Conservation (phyloP, 53 echinoderm and acorn worm species). For the Echinometra lucunter region DNA sequence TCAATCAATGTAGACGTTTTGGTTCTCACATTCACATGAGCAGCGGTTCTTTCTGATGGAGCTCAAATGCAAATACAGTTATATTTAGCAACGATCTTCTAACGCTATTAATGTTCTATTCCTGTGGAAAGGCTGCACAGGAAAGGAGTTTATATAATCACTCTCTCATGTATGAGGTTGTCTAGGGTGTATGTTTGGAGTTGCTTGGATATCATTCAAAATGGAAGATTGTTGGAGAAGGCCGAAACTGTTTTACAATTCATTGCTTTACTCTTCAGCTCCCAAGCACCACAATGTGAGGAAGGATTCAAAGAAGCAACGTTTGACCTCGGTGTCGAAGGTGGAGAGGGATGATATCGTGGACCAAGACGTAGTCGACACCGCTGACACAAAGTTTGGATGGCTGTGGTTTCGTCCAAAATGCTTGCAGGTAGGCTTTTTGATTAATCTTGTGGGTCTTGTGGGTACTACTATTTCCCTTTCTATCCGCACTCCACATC, state of each 20-base stretch:
- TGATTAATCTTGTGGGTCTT: too few species aligned
- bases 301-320: slow-evolving; percentile 3
- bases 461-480: not conserved
- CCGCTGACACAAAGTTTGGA: slow-evolving; percentile 69
- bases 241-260: slow-evolving; percentile 17
- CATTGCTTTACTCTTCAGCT: slow-evolving; percentile 26
- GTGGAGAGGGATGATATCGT: slow-evolving; percentile 43
- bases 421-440: slow-evolving; percentile 65
- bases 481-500: not conserved
- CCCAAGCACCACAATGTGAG: not conserved
- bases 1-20: not conserved
- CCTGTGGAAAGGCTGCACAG: too few species aligned
- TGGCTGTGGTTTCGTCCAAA: slow-evolving; percentile 77
- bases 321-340: slow-evolving; percentile 53
- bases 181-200: not conserved
- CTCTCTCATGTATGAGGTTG: not conserved
- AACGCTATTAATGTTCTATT: too few species aligned
- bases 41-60: not conserved
- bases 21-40: not conserved
- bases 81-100: too few species aligned
- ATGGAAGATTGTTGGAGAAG: slow-evolving; percentile 51
- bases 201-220: not conserved
- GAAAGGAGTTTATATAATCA: not conserved
- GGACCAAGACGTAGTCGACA: not conserved
- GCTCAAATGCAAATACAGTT: not conserved